These are phyloP conservation scores for Coracopsis vasa DNA, from an alignment of 2,113 vertebrate species.

Conservation along the genomic window DNA sequence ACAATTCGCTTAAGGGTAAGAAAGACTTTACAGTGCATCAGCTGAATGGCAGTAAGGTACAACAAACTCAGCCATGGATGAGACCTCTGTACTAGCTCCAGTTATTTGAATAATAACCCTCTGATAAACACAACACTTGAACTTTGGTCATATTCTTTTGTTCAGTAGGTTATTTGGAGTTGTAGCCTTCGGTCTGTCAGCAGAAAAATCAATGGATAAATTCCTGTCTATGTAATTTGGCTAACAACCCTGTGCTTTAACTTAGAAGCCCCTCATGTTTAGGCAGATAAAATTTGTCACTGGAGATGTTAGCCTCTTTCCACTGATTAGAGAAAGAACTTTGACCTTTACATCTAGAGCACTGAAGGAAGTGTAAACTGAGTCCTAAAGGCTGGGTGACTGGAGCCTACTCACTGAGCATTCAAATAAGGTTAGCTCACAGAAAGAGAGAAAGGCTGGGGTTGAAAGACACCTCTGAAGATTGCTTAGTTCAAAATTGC, in stretches of 20 bases:
- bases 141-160: neutral
- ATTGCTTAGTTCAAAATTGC: neutral
- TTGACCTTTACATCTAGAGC: neutral
- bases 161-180: neutral
- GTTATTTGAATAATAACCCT: conserved; percentile 12
- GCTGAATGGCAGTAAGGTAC: neutral
- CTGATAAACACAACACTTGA: neutral
- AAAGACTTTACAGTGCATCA: neutral
- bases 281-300: neutral
- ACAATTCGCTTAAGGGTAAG: neutral
- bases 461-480: neutral
- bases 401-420: neutral
- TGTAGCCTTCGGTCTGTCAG: neutral
- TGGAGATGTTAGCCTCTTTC: neutral
- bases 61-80: neutral
- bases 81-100: neutral
- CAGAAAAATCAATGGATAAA: conserved; percentile 31
- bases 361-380: neutral
- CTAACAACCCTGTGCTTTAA: neutral
- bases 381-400: neutral
- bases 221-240: neutral
- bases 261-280: neutral
- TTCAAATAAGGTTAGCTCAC: neutral
- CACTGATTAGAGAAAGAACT: conserved; percentile 1
- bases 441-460: neutral